Evolutionary conservation across 1,140 invertebrate genomes (phyloP).

Genomic region (Carposina sasakii): DNA sequence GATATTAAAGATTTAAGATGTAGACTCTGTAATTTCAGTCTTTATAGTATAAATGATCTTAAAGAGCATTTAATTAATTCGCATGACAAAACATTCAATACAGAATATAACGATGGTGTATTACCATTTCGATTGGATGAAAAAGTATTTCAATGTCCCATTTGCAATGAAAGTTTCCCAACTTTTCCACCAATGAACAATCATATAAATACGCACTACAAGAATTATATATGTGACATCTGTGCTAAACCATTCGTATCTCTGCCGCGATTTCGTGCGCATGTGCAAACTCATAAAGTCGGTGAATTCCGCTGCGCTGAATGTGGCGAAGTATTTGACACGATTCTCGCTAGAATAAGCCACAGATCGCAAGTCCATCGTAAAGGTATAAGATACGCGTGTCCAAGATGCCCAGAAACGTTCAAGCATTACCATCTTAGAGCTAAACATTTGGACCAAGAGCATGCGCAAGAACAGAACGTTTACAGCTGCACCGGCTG

Average conservation of each 20-base stretch:
- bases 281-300: constrained; percentile 73
- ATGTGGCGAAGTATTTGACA: constrained; percentile 80
- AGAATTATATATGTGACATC: constrained; percentile 75
- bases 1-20: constrained; percentile 51
- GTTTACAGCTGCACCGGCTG: constrained; percentile 39
- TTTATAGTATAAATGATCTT: constrained; percentile 37
- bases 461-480: constrained; percentile 37
- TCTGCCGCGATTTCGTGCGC: constrained; percentile 71
- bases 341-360: constrained; percentile 42
- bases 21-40: constrained; percentile 45
- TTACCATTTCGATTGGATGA: constrained; percentile 52
- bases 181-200: constrained; percentile 53
- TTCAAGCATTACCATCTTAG: constrained; percentile 55
- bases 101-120: constrained; percentile 49
- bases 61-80: constrained; percentile 40
- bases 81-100: constrained; percentile 37
- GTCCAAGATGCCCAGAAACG: constrained; percentile 50
- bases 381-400: constrained; percentile 55
- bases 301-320: constrained; percentile 81
- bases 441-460: constrained; percentile 48
- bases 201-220: constrained; percentile 65
- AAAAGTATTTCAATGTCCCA: constrained; percentile 44
- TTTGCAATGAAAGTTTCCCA: constrained; percentile 34
- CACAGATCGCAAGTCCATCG: constrained; percentile 48
- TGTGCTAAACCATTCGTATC: constrained; percentile 78